Conservation (phyloP, 2,797 vertebrate genomes). For the Acestrorhynchus altus region DNA sequence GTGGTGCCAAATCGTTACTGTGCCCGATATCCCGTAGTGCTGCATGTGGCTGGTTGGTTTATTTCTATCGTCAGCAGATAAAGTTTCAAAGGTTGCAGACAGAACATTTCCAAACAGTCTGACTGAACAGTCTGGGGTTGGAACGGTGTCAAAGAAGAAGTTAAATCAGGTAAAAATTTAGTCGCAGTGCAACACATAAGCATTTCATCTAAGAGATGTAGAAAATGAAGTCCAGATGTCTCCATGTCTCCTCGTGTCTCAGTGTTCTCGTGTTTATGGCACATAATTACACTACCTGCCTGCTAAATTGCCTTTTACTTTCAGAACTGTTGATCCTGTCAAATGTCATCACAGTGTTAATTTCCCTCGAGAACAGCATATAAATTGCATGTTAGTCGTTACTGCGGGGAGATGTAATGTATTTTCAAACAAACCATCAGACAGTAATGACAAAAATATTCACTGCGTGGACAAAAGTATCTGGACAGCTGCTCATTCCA, state of each 20-base stretch:
- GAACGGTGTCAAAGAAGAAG: too few species aligned
- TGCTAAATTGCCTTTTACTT: conserved; percentile 66
- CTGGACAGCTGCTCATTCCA: too few species aligned
- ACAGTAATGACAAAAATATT: conserved; percentile 37
- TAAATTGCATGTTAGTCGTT: conserved; percentile 73
- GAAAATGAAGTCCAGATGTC: conserved; percentile 44
- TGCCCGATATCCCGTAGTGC: too few species aligned
- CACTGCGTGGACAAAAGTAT: too few species aligned
- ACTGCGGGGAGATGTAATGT: conserved; percentile 32
- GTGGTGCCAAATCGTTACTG: too few species aligned
- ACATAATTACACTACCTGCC: conserved; percentile 71
- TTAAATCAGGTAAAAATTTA: too few species aligned
- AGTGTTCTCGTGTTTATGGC: conserved; percentile 56
- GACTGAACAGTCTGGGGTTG: too few species aligned
- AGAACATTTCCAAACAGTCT: too few species aligned
- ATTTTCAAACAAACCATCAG: conserved; percentile 38
- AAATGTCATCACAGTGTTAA: conserved; percentile 79
- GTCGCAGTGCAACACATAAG: not conserved
- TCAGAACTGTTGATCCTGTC: conserved; percentile 79
- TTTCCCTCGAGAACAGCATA: conserved; percentile 74
- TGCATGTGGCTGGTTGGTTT: too few species aligned
- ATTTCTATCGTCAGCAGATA: too few species aligned
- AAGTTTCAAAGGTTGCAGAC: too few species aligned
- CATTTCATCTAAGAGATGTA: conserved; percentile 36
- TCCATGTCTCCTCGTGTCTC: conserved; percentile 40